Percentiles rank a stretch among this genome's conserved stretches.
phyloP scores from a whole-genome alignment of 2,888 invertebrate species.

The Caenorhabditis afra region DNA sequence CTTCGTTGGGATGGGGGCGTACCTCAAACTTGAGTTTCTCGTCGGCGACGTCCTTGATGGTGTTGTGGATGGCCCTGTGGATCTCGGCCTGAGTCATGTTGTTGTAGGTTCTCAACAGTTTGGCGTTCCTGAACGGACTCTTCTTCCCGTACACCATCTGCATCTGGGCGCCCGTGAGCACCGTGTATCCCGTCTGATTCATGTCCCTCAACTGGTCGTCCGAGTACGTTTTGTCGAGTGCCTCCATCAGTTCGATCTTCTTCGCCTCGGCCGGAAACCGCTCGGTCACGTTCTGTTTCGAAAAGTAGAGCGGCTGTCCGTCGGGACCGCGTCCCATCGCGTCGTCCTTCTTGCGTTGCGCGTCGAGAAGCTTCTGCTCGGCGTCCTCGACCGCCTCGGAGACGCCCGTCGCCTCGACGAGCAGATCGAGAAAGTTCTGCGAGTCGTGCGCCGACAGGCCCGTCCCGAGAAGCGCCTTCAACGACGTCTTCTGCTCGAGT shows the following conservation, averaged over 20 bases:
- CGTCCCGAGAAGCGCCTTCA: conserved; percentile 24
- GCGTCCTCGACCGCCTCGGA: conserved; percentile 58
- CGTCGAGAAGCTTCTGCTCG: conserved; percentile 55
- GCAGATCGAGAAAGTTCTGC: conserved; percentile 48
- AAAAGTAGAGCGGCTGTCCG: conserved; percentile 72
- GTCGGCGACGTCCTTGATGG: conserved; percentile 58
- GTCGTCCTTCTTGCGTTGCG: conserved; percentile 34
- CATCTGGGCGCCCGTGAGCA: conserved; percentile 70
- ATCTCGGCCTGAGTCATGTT: conserved; percentile 51
- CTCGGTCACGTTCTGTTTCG: conserved; percentile 73
- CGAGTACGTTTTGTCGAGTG: conserved; percentile 67
- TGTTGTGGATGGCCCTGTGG: conserved; percentile 45
- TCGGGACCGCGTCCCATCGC: conserved; percentile 56
- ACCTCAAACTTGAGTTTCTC: conserved; percentile 57
- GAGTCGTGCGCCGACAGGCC: conserved; percentile 25
- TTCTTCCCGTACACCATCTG: conserved; percentile 70
- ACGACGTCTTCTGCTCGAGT: conserved; percentile 45
- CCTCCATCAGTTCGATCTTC: conserved; percentile 72
- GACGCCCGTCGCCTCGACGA: conserved; percentile 56
- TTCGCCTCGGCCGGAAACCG: conserved; percentile 61
- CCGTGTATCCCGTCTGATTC: conserved; percentile 73
- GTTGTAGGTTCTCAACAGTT: conserved; percentile 43
- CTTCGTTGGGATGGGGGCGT: background rate
- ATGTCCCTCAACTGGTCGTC: conserved; percentile 68
- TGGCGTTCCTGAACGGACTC: conserved; percentile 68